Base-by-base conservation (phyloP, 2,888 invertebrate species). In the Actias luna region DNA sequence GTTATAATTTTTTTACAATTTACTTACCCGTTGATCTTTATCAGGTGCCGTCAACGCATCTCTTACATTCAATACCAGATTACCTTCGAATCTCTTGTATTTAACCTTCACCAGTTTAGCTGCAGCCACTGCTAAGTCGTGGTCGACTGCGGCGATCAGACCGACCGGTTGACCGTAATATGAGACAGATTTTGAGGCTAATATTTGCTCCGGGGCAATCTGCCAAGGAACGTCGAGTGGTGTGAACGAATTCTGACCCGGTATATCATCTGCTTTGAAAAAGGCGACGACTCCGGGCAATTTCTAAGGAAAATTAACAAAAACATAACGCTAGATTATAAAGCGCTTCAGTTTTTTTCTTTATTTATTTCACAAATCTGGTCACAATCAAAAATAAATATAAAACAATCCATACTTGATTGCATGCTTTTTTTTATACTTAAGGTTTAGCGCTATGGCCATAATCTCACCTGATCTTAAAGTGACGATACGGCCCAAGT, bases 111-210 rank as follows among this genome's bases (percentile, higher is more conserved):
- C 87, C 42, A 87, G 52, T 0, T 67, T 71, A 0, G 84, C 85
- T 1, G 88, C 89, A 29, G 73, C 73, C 0, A 85, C 25, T 0
- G 89, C 90, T 1, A 94, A 71, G 0, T 87, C 87, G 31, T 93
- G 93, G 1, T 92, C 93, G 12, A 87, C 93, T 0, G 97, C 97
- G 0, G 95, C 94, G 7, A 98, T 89, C 1, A 97, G 76, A 0
- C 96, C 98, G 5, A 97, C 76, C 0, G 97, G 95, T 75, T 98
- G 97, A 0, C 96, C 95, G 66, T 95, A 94, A 79, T 94, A 96
- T 16, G 86, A 78, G 0, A 96, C 73, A 1, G 85, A 83, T 12
- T 92, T 93, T 62, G 90, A 90, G 58, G 94, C 94, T 50, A 94
- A 84, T 22, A 94, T 82, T 71, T 94, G 93, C 73, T 94, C 94